Conservation (phyloP, 2,113 vertebrate species). For the Scopus umbretta region DNA sequence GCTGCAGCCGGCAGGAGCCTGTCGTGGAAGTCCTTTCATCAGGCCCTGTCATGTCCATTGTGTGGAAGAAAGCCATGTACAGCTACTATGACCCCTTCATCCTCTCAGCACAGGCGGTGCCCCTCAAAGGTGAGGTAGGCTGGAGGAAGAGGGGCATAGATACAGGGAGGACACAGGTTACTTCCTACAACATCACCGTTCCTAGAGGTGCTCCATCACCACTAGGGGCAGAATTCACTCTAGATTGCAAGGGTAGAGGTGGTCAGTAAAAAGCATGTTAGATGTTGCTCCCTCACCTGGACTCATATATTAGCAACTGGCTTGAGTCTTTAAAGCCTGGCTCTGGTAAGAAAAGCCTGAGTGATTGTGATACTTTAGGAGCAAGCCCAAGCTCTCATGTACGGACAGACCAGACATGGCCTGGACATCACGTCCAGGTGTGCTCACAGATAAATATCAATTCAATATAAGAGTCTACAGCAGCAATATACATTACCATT, state of each 20-base stretch:
- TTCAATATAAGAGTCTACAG: neutral
- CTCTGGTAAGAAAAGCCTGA: neutral
- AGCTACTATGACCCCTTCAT: constrained; percentile 85
- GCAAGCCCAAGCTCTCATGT: neutral
- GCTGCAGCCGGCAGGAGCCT: constrained; percentile 85
- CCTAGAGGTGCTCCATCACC: neutral
- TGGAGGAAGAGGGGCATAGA: neutral
- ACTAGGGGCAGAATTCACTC: neutral
- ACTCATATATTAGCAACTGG: neutral
- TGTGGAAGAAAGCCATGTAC: constrained; percentile 92
- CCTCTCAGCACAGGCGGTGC: constrained; percentile 79
- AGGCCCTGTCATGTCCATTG: constrained; percentile 82
- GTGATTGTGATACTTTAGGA: neutral
- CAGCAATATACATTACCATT: neutral
- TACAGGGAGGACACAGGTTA: neutral
- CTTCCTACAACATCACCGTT: neutral
- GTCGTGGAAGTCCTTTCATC: constrained; percentile 84
- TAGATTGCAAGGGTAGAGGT: neutral
- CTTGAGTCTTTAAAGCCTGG: neutral
- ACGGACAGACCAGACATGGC: neutral
- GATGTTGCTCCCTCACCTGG: neutral
- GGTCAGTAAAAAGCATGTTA: neutral
- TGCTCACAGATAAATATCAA: neutral
- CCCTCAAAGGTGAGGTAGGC: constrained; percentile 72
- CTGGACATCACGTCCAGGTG: neutral